These are phyloP conservation scores for Dicerorhinus sumatrensis DNA, from an alignment of 2,113 vertebrate genomes.

Conservation along the genomic window DNA sequence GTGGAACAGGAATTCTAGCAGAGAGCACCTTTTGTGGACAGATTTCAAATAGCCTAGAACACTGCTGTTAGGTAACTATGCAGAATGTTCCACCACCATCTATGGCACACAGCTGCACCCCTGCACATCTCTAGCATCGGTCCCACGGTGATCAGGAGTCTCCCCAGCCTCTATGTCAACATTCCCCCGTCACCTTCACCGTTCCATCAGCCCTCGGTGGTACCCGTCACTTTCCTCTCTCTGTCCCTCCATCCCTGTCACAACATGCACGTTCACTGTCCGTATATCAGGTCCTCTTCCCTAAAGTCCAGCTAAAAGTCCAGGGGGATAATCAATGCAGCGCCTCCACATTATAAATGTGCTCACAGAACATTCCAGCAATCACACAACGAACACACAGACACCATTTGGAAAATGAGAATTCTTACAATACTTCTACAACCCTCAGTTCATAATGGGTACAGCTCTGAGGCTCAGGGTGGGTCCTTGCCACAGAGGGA, in stretches of 20 bases:
- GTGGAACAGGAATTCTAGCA: not conserved
- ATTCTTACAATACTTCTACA: not conserved
- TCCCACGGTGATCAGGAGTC: not conserved
- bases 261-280: not conserved
- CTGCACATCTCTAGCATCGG: not conserved
- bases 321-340: not conserved
- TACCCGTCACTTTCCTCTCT: not conserved
- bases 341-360: not conserved
- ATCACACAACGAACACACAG: not conserved
- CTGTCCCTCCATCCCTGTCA: not conserved
- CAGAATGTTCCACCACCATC: not conserved
- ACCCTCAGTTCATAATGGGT: not conserved
- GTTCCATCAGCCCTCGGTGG: not conserved
- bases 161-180: not conserved
- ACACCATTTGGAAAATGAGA: not conserved
- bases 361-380: not conserved
- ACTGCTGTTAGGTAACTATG: not conserved
- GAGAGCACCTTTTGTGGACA: not conserved
- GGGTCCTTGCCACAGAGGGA: not conserved
- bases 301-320: not conserved
- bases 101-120: not conserved
- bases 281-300: not conserved
- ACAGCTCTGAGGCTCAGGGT: not conserved
- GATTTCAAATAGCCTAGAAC: not conserved
- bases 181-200: not conserved